Evolutionary conservation across 2,888 invertebrate species (phyloP), one percentile per base, ranked within the genome.

Genomic region (Conops quadrifasciatus): DNA sequence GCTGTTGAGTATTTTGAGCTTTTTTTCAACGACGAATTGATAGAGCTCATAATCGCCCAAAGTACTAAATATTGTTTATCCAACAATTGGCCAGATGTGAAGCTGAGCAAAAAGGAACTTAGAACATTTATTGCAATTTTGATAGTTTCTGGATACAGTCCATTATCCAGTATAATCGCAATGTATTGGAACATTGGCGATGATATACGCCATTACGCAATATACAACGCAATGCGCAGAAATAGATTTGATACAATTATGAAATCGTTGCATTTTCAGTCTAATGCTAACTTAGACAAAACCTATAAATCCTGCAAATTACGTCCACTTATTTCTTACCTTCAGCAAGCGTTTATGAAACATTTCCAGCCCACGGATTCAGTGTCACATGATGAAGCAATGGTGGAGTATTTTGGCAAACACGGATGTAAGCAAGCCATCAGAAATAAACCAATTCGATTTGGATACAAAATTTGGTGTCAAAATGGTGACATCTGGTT

Each of bases 381-480:
- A 43, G 13, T 43, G 13, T 43, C 45, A 13, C 45, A 43, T 43
- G 45, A 43, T 43, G 58, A 71, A 59, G 65, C 59, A 59, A 65
- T 70, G 70, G 70, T 71, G 19, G 58, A 68, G 47, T 68, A 47
- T 59, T 67, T 67, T 58, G 67, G 59, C 45, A 67, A 67, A 51
- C 67, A 70, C 45, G 64, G 70, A 26, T 70, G 56, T n/a, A 63
- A 70, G 26, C 70, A 64, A 64, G 43, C 70, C 16, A 70, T 70
- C 24, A 43, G 67, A 67, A 73, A 71, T 51, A 67, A 71, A 36
- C 65, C 71, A 1, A 71, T 43, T 26, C 59, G 58, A 15, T 71
- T 73, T 71, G 71, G 59, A 45, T 71, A 71, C 15, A 73, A 73
- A 64, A 51, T 71, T 49, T 73, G 67, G 72, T 73, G 72, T 45